Base-by-base conservation (phyloP, 1,140 invertebrate species). In the Drosophila teissieri region DNA sequence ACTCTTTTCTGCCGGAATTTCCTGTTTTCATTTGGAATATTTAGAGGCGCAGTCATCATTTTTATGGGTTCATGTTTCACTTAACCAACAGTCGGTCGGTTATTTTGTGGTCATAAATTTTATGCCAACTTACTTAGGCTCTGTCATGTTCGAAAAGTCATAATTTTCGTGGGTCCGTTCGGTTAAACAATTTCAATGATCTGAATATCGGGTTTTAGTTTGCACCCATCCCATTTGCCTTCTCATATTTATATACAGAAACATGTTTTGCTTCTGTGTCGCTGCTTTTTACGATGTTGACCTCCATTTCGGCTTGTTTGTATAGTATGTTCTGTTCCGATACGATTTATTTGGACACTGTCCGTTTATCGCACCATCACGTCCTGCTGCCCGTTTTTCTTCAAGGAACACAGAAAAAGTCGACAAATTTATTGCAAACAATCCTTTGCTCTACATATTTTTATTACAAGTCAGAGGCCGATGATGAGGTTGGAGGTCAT, bases 301-400 rank as follows among this genome's bases (percentile, higher is more conserved):
- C 82, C 78, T 68, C 56, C 48, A 42, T 69, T 70, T 49, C 42
- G 22, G 42, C 36, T 78, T 55, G 55, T 62, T 63, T 80, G 48
- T 69, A 3, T 31, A 10, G 31, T 31, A 54, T 67, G 54, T 61
- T 80, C 56, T 24, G 31, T 44, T 39, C 61, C 63, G 65, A 69
- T 75, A 69, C 74, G 74, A 86, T 82, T 86, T 86, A 88, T 86
- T 70, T 60, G 83, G 75, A 76, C 82, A 82, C 51, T 58, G 70
- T 77, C 79, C 83, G 70, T 83, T 88, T 86, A 86, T 86, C 83
- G 83, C 83, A 74, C 83, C 63, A 79, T 83, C 83, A 86, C 67
- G 63, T 77, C 49, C 52, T 69, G 55, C 53, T 72, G 39, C 53
- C 53, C 36, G 58, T 65, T 36, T 52, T 42, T 39, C 58, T 52